A percentile compares a stretch with the other conserved stretches of the same genome.
These are phyloP conservation scores for Acrobasis suavella DNA, from an alignment of 2,888 invertebrate species.

Conservation along the genomic window DNA sequence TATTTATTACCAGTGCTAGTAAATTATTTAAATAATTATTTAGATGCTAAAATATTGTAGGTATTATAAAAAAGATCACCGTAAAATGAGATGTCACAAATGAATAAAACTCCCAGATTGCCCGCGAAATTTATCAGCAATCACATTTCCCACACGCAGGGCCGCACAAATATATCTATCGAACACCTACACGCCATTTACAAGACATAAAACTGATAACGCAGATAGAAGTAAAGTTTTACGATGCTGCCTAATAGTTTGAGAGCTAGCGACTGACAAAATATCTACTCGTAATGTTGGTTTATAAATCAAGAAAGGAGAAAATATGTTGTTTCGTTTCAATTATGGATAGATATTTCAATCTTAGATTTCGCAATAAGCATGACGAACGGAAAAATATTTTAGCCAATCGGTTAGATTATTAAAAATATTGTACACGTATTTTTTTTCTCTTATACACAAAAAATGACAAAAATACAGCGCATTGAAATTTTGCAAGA, in stretches of 20 bases:
- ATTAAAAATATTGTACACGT: no score
- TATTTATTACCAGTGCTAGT: no score
- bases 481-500: no score
- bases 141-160: slow-evolving; percentile 26
- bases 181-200: slow-evolving; percentile 27
- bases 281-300: neutral
- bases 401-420: no score
- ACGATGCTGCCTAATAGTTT: slow-evolving; percentile 29
- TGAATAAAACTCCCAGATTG: neutral
- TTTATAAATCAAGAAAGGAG: neutral
- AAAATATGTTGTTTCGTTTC: no score
- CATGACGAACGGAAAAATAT: no score
- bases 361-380: no score
- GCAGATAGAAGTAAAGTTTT: slow-evolving; percentile 35
- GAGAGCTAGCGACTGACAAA: neutral
- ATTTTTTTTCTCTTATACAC: no score
- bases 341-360: no score
- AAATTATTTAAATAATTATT: no score
- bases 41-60: no score
- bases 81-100: neutral
- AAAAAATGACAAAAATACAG: no score
- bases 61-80: neutral
- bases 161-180: slow-evolving; percentile 22
- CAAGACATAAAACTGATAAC: slow-evolving; percentile 33
- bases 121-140: slow-evolving; percentile 29